Percentiles rank a stretch among this genome's conserved stretches.
Evolutionary conservation across 2,113 vertebrate genomes (phyloP).

Genomic region (Hypocryptadius cinnamomeus): DNA sequence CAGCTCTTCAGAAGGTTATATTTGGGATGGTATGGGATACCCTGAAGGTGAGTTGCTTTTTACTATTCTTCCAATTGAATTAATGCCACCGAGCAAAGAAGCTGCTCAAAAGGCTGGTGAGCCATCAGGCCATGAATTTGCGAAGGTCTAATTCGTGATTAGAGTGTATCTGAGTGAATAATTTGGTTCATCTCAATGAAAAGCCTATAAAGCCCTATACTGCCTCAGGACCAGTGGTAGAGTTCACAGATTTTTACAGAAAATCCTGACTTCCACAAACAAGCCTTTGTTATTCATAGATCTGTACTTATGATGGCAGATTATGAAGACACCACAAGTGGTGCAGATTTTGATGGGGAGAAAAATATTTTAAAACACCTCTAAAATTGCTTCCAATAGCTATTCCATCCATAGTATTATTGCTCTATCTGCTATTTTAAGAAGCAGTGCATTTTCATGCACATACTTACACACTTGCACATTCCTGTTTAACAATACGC

Average conservation of each 20-base stretch:
- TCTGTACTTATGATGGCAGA: background rate
- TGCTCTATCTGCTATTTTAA: conserved; percentile 24
- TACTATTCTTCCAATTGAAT: background rate
- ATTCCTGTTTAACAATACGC: background rate
- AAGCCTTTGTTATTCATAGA: background rate
- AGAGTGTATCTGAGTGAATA: background rate
- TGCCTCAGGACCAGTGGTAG: background rate
- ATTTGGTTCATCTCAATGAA: background rate
- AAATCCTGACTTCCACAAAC: background rate
- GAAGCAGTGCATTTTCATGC: conserved; percentile 6
- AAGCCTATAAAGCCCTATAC: background rate
- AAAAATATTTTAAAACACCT: conserved; percentile 29
- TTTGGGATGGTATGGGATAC: background rate
- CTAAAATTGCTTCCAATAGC: background rate
- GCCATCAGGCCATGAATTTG: background rate
- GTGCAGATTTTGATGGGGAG: background rate
- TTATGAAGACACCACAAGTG: background rate
- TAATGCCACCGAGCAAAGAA: background rate
- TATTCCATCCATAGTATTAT: background rate
- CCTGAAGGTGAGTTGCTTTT: background rate
- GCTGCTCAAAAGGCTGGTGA: background rate
- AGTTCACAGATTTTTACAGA: background rate
- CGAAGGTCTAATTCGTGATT: background rate
- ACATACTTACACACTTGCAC: background rate
- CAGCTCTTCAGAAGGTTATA: background rate